These are phyloP conservation scores for Mustelus asterias DNA, from an alignment of 2,113 vertebrate genomes.

Conservation along the genomic window DNA sequence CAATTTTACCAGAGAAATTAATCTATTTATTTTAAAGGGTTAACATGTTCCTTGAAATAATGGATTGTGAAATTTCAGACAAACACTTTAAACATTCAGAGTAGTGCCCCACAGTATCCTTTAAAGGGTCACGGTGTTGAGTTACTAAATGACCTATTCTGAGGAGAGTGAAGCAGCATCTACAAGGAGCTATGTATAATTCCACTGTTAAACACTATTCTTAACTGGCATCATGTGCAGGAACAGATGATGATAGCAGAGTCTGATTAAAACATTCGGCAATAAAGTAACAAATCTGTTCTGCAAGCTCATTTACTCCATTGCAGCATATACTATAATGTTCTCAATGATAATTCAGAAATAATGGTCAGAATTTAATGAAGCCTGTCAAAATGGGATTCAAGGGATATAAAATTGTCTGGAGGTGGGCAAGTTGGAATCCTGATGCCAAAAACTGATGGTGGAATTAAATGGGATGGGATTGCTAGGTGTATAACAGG, in stretches of 20 bases:
- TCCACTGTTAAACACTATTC: not conserved
- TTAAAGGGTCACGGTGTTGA: not conserved
- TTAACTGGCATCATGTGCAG: not conserved
- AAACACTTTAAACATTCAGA: not conserved
- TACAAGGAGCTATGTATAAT: not conserved
- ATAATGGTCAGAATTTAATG: too few relatives aligned
- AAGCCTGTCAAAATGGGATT: too few relatives aligned
- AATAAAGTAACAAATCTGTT: not conserved
- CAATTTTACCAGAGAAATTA: not conserved
- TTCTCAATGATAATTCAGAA: not conserved
- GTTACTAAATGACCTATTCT: not conserved
- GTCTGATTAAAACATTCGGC: not conserved
- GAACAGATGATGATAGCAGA: not conserved
- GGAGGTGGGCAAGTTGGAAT: too few relatives aligned
- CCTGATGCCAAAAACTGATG: too few relatives aligned
- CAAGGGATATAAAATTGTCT: too few relatives aligned
- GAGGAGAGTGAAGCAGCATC: not conserved
- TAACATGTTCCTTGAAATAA: not conserved
- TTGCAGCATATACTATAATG: not conserved
- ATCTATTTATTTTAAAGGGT: not conserved
- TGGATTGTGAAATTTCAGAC: conserved; percentile 6
- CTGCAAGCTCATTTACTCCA: not conserved
- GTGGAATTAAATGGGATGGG: too few relatives aligned
- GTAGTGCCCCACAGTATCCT: not conserved
- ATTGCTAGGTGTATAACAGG: not conserved